Conservation (phyloP, 2,888 invertebrate genomes). For the Euphydryas editha region DNA sequence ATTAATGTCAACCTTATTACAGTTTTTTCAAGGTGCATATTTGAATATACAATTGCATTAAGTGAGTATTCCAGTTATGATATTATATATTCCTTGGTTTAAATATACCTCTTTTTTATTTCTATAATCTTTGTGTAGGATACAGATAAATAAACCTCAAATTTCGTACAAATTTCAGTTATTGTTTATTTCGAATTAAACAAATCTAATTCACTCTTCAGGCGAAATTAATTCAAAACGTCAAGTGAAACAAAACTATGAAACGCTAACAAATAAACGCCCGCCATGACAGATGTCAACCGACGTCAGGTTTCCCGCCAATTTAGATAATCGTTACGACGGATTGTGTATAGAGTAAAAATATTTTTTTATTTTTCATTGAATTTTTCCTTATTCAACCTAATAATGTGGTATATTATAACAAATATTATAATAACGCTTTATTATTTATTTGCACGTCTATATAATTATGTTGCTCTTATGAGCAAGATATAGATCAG, state of each 20-base stretch:
- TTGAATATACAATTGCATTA: too few relatives aligned
- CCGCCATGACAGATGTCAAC: constrained; percentile 53
- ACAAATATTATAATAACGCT: background rate
- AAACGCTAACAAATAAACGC: constrained; percentile 55
- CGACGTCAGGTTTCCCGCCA: constrained; percentile 61
- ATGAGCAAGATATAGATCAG: too few relatives aligned
- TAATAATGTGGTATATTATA: background rate
- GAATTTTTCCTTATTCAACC: background rate
- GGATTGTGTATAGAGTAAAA: constrained; percentile 9
- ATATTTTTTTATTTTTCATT: background rate
- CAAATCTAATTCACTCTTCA: constrained; percentile 9
- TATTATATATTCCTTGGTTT: too few relatives aligned
- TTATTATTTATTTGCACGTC: too few relatives aligned
- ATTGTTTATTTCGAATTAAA: background rate
- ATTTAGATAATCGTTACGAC: constrained; percentile 50
- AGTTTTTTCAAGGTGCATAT: too few relatives aligned
- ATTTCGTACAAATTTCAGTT: background rate
- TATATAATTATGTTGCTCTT: too few relatives aligned
- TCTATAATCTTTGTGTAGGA: too few relatives aligned
- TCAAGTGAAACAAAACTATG: constrained; percentile 30
- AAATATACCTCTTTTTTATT: too few relatives aligned
- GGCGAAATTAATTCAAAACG: constrained; percentile 39
- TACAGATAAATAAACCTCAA: background rate
- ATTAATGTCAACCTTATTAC: too few relatives aligned
- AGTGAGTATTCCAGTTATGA: too few relatives aligned